Evolutionary conservation across 2,797 vertebrate genomes (phyloP).

Genomic region (Thamnophis elegans): DNA sequence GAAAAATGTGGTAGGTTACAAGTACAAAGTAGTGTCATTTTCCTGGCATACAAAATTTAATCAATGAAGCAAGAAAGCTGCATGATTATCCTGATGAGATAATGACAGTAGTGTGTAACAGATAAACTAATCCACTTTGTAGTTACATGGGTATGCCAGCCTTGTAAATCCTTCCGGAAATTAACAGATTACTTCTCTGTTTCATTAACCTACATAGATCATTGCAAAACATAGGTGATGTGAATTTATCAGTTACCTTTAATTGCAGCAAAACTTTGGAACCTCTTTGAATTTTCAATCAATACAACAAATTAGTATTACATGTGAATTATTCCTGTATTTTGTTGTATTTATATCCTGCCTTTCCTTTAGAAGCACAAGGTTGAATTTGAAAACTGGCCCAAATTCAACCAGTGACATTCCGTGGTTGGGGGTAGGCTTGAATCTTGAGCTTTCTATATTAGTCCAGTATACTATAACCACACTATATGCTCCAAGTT

Average conservation of each 20-base stretch:
- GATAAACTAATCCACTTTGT: slow-evolving; percentile 29
- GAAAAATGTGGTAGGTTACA: not conserved
- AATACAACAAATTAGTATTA: slow-evolving; percentile 15
- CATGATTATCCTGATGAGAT: slow-evolving; percentile 24
- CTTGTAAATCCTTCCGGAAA: slow-evolving; percentile 40
- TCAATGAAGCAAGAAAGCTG: not conserved
- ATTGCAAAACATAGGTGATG: slow-evolving; percentile 42
- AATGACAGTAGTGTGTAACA: not conserved
- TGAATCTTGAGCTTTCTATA: not conserved
- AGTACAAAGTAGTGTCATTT: not conserved
- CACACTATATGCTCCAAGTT: not conserved
- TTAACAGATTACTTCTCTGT: slow-evolving; percentile 36
- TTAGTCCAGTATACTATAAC: not conserved
- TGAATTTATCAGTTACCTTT: slow-evolving; percentile 45
- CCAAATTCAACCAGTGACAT: not conserved
- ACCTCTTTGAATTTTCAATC: slow-evolving; percentile 27
- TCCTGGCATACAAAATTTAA: not conserved
- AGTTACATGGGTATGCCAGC: slow-evolving; percentile 9
- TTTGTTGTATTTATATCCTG: not conserved
- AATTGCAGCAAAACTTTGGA: slow-evolving; percentile 25
- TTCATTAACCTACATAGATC: slow-evolving; percentile 53
- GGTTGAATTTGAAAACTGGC: not conserved
- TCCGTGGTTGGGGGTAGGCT: not conserved
- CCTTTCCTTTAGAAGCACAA: not conserved
- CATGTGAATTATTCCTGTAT: slow-evolving; percentile 12